Conservation (phyloP, 2,113 vertebrate genomes). For the Agapornis roseicollis region DNA sequence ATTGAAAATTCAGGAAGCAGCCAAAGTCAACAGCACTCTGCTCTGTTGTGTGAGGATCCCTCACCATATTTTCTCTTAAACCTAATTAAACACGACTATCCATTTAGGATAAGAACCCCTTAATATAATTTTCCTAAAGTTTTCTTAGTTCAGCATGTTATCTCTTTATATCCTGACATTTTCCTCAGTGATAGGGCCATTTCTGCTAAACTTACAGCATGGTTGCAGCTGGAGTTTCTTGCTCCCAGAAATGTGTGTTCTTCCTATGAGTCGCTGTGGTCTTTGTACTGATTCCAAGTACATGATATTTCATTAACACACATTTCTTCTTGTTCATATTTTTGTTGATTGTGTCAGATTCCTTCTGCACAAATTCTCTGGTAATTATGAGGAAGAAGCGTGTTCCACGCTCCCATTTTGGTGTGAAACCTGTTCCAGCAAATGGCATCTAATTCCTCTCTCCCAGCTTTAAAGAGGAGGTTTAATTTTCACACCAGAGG, state of each 20-base stretch:
- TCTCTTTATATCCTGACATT: neutral
- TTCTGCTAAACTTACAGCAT: neutral
- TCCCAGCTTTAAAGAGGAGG: neutral
- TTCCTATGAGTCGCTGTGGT: neutral
- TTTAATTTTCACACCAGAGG: constrained; percentile 30
- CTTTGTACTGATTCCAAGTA: neutral
- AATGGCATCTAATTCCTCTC: constrained; percentile 7
- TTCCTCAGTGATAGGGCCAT: neutral
- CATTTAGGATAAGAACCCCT: constrained; percentile 19
- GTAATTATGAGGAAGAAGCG: constrained; percentile 39
- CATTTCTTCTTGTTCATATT: constrained; percentile 18
- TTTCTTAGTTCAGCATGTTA: neutral
- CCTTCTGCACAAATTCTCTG: constrained; percentile 11
- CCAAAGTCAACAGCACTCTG: constrained; percentile 45
- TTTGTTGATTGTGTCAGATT: constrained; percentile 21
- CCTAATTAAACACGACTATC: constrained; percentile 41
- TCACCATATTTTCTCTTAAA: constrained; percentile 55
- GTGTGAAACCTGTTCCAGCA: constrained; percentile 48
- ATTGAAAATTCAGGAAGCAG: constrained; percentile 51
- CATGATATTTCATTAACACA: constrained; percentile 25
- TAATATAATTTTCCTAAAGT: neutral
- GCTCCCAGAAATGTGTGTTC: neutral
- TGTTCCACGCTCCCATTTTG: constrained; percentile 27
- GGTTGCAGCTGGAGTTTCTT: neutral
- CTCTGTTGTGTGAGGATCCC: constrained; percentile 33